Evolutionary conservation across 2,888 invertebrate genomes (phyloP).

Genomic region (Drosophila anomalipes): DNA sequence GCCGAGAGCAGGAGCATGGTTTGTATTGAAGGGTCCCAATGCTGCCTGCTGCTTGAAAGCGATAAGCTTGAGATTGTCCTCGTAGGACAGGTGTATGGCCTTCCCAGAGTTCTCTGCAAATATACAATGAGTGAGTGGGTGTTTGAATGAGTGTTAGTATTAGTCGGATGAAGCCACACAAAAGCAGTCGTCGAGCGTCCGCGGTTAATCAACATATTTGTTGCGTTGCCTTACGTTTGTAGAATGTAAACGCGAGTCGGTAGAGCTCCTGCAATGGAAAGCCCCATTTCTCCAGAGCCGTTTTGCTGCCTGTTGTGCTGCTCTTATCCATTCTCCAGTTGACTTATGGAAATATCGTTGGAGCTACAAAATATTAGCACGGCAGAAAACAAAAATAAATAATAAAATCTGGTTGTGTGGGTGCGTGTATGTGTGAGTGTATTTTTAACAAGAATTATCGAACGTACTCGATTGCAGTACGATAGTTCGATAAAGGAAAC

Average conservation of each 20-base stretch:
- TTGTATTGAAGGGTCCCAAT: conserved; percentile 92
- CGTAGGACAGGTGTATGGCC: conserved; percentile 96
- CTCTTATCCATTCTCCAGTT: conserved; percentile 21
- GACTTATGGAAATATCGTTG: conserved; percentile 21
- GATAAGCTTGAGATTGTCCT: conserved; percentile 95
- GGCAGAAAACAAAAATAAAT: conserved; percentile 74
- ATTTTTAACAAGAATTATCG: conserved; percentile 17
- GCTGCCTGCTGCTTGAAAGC: conserved; percentile 96
- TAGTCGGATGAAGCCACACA: conserved; percentile 42
- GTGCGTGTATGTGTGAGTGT: conserved; percentile 25
- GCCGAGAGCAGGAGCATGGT: conserved; percentile 92
- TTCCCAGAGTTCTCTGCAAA: conserved; percentile 97
- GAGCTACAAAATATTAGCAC: conserved; percentile 42
- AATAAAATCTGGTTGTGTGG: conserved; percentile 51
- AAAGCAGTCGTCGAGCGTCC: conserved; percentile 5
- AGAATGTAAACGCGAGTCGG: conserved; percentile 94
- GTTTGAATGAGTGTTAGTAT: background rate
- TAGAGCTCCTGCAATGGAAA: conserved; percentile 92
- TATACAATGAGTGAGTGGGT: background rate
- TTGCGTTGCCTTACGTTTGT: conserved; percentile 91
- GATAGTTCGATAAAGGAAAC: conserved; percentile 21
- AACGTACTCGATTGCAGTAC: background rate
- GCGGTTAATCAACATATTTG: conserved; percentile 7
- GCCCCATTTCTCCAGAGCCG: conserved; percentile 87
- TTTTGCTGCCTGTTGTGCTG: conserved; percentile 25